Evolutionary conservation across 2,113 vertebrate genomes (phyloP).

Genomic region (Lota lota): DNA sequence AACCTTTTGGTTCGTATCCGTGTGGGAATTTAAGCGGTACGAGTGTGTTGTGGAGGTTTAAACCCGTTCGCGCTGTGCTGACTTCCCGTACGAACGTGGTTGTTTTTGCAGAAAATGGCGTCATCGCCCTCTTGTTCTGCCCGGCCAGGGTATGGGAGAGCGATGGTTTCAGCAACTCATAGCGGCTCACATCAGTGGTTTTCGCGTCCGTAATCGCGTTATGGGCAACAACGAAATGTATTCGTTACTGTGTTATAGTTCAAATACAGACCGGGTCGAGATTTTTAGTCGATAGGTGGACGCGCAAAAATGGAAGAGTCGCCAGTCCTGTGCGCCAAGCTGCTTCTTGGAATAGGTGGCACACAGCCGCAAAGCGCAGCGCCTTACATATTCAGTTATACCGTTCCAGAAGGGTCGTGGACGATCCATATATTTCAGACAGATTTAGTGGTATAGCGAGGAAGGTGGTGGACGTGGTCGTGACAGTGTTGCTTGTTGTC

Average conservation of each 20-base stretch:
- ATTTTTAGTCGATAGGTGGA: slow-evolving; percentile 55
- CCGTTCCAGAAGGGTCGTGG: slow-evolving; percentile 8
- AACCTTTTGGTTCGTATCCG: slow-evolving; percentile 27
- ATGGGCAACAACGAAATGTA: slow-evolving; percentile 26
- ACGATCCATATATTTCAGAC: slow-evolving; percentile 16
- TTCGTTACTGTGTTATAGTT: slow-evolving; percentile 10
- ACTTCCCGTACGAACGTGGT: slow-evolving; percentile 55
- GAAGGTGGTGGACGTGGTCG: slow-evolving; percentile 22
- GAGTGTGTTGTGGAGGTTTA: slow-evolving; percentile 39
- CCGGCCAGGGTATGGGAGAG: slow-evolving; percentile 61
- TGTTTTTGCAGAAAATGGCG: slow-evolving; percentile 82
- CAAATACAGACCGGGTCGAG: slow-evolving; percentile 9
- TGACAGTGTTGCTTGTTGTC: slow-evolving; percentile 37
- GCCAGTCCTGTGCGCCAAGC: slow-evolving; percentile 78
- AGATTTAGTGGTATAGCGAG: slow-evolving; percentile 15
- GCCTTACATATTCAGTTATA: slow-evolving; percentile 40
- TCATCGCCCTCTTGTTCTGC: slow-evolving; percentile 78
- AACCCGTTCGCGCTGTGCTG: slow-evolving; percentile 63
- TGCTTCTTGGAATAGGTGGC: slow-evolving; percentile 65
- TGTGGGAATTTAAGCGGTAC: slow-evolving; percentile 20
- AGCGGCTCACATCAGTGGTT: slow-evolving; percentile 19
- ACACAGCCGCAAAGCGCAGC: slow-evolving; percentile 74
- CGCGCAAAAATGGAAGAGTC: slow-evolving; percentile 81
- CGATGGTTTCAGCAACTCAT: slow-evolving; percentile 63
- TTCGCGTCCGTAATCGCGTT: background rate